Conservation (phyloP, 2,113 vertebrate genomes). For the Pogona vitticeps region DNA sequence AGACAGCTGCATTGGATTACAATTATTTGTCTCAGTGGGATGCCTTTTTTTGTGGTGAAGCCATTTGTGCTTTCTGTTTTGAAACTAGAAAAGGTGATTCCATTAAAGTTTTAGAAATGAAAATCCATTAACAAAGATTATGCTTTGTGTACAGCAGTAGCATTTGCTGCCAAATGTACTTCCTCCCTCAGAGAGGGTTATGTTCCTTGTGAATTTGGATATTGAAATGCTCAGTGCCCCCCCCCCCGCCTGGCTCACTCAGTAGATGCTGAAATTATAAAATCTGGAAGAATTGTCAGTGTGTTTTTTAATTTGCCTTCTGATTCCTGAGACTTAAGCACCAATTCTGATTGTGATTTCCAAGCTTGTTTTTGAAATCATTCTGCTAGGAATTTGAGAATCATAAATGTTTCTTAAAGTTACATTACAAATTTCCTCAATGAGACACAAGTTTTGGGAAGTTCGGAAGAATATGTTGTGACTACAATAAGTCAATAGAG, state of each 20-base stretch:
- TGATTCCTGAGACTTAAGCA: background rate
- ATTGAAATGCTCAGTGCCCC: background rate
- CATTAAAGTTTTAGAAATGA: background rate
- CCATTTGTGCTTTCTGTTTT: background rate
- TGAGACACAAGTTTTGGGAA: background rate
- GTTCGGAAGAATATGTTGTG: constrained; percentile 1
- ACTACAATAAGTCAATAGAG: background rate
- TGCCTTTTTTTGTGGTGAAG: background rate
- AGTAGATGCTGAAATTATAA: background rate
- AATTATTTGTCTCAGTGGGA: background rate
- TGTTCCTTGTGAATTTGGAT: background rate
- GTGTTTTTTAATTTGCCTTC: background rate
- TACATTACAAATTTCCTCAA: background rate
- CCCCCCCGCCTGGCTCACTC: background rate
- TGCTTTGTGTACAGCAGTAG: background rate
- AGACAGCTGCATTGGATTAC: background rate
- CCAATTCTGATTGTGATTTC: background rate
- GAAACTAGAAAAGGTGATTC: background rate
- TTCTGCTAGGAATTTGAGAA: background rate
- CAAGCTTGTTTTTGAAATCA: background rate
- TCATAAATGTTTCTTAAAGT: background rate
- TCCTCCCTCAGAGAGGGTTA: background rate
- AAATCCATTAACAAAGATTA: constrained; percentile 6
- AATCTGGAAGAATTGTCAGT: background rate
- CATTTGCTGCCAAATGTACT: background rate